Evolutionary conservation across 1,140 invertebrate species (phyloP).

Genomic region (Ditylenchus dipsaci): DNA sequence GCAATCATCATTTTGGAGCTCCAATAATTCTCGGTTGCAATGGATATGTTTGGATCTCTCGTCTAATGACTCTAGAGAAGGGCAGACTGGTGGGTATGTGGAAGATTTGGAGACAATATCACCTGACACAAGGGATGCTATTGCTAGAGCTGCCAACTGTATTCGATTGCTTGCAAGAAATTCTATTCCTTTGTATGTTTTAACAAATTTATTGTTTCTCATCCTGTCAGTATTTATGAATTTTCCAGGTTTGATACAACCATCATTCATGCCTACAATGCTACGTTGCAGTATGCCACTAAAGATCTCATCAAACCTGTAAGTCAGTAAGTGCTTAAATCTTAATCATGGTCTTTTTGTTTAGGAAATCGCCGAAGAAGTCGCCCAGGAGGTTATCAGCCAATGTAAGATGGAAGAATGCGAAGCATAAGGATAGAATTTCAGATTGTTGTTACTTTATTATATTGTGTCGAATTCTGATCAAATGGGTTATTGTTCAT

Average conservation of each 20-base stretch:
- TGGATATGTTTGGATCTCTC: slow-evolving; percentile 76
- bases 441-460: too few relatives aligned
- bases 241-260: slow-evolving; percentile 73
- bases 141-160: slow-evolving; percentile 81
- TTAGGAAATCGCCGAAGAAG: too few relatives aligned
- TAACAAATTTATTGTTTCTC: too few relatives aligned
- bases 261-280: slow-evolving; percentile 83
- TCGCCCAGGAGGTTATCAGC: too few relatives aligned
- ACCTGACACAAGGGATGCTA: slow-evolving; percentile 64
- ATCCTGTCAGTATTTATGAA: too few relatives aligned
- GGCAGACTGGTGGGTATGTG: slow-evolving; percentile 74
- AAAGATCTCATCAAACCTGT: slow-evolving; percentile 72
- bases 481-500: too few relatives aligned
- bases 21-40: slow-evolving; percentile 85
- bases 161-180: slow-evolving; percentile 76
- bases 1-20: slow-evolving; percentile 81
- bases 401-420: too few relatives aligned
- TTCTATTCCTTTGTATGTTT: slow-evolving; percentile 71
- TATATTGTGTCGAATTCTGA: too few relatives aligned
- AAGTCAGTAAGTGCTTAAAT: too few relatives aligned
- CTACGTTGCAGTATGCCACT: slow-evolving; percentile 75
- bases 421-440: too few relatives aligned
- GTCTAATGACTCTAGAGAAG: slow-evolving; percentile 61
- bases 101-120: slow-evolving; percentile 65
- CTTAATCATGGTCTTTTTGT: too few relatives aligned